Conservation (phyloP, 2,113 vertebrate genomes). For the Cervus canadensis region DNA sequence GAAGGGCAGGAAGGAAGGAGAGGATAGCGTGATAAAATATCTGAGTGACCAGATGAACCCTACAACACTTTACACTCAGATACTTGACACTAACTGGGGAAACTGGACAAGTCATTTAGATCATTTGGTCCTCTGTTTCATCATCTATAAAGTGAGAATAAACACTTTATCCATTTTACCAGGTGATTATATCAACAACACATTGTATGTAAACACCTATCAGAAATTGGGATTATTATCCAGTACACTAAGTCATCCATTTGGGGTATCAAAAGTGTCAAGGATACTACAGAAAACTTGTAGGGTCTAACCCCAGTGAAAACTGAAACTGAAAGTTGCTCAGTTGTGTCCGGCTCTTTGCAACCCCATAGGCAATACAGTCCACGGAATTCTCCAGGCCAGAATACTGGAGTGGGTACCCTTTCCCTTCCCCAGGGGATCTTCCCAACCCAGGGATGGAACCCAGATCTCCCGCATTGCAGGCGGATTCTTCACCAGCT, state of each 20-base stretch:
- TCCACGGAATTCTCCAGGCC: accelerated
- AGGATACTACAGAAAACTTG: neutral
- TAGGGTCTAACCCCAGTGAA: neutral
- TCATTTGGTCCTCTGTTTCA: neutral
- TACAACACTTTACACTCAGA: neutral
- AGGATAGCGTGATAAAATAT: neutral
- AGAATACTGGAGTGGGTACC: neutral
- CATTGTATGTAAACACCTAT: neutral
- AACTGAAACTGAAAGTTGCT: neutral
- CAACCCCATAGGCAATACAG: neutral
- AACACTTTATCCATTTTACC: neutral
- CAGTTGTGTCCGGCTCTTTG: neutral
- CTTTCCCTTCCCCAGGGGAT: neutral
- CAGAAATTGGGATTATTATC: neutral
- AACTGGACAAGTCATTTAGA: neutral
- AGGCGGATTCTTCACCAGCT: neutral
- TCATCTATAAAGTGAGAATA: neutral
- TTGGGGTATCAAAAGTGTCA: neutral
- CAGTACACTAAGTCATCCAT: neutral
- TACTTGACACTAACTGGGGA: neutral
- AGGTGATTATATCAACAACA: neutral
- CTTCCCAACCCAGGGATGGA: neutral
- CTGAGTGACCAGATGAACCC: accelerated
- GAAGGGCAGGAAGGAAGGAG: neutral
- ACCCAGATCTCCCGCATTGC: neutral